Evolutionary conservation across 2,113 vertebrate genomes (phyloP), one percentile per base, ranked within the genome.

Genomic region (Anguilla japonica): DNA sequence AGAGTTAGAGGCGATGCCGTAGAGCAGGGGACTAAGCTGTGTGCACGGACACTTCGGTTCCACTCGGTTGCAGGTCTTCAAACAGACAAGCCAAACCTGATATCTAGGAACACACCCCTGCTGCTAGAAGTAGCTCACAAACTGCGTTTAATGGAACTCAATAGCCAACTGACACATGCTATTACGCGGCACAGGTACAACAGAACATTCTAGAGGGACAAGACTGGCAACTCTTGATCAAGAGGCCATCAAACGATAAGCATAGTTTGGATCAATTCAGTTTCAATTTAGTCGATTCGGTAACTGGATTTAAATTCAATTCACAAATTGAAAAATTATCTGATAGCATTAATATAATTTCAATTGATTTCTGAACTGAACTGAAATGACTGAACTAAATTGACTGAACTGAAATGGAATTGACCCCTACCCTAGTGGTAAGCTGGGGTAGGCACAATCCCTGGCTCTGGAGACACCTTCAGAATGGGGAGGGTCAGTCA

Each of bases 1-100:
- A 93, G 91, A 79, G 88, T 89, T 88, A 90, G 85, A 87, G 88
- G 91, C 90, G 89, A 82, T 91, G 91, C 89, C 46, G 92, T 85
- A 89, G 93, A 50, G 67, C 41, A 50, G 63, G 84, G 75, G 71
- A 5, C 41, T 18, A 85, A 81, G 85, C 85, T 22, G 78, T 29
- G 46, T 34, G 79, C 26, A 26, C 60, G 60, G 85, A 86, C 79
- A 81, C 85, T 86, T 80, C 85, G 39, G 79, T 81, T 86, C 50
- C 85, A 29, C 39, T 81, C 39, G 34, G 34, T 60, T n/a, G 78
- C 85, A 60, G 40, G 50, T 81, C 85, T 81, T 78, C 85, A 22
- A 60, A 50, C 63, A n/a, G 50, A 86, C 26, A 56, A 79, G 84
- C 84, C 84, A 85, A 85, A 80, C 75, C 84, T 80, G 84, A 50